Conservation (phyloP, 2,888 invertebrate genomes). For the Ceramica pisi region DNA sequence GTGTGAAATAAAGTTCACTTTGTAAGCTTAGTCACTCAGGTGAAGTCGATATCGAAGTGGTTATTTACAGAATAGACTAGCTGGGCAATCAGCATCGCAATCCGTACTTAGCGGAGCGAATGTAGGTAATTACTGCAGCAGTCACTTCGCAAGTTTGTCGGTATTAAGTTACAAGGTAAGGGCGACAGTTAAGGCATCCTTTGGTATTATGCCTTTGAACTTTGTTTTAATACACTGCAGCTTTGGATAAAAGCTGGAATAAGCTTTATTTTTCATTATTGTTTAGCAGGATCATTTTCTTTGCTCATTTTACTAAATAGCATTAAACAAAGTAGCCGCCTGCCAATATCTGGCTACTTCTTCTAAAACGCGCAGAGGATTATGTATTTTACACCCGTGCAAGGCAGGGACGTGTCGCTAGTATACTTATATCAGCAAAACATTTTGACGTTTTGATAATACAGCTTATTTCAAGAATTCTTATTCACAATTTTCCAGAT, state of each 20-base stretch:
- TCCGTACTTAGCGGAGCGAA: slow-evolving; percentile 5
- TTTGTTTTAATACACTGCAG: background rate
- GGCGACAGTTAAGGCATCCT: background rate
- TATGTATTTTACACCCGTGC: too few relatives aligned
- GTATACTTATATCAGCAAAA: background rate
- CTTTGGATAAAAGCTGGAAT: background rate
- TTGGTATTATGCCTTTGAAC: too few relatives aligned
- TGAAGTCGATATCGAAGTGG: too few relatives aligned
- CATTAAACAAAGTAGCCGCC: background rate
- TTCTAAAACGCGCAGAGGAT: background rate
- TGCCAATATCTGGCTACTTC: background rate
- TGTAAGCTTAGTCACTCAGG: too few relatives aligned
- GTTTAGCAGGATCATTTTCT: background rate
- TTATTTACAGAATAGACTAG: too few relatives aligned
- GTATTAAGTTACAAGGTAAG: slow-evolving; percentile 1
- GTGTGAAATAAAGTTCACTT: too few relatives aligned
- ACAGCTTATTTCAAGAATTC: background rate
- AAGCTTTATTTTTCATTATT: background rate
- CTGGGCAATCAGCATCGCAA: slow-evolving; percentile 9
- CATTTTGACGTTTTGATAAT: background rate
- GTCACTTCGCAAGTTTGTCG: background rate
- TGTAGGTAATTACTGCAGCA: slow-evolving; percentile 14
- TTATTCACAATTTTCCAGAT: background rate
- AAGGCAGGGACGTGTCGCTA: too few relatives aligned
- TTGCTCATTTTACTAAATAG: background rate